Base-by-base conservation (phyloP, 1,140 invertebrate genomes). In the Physella acuta region DNA sequence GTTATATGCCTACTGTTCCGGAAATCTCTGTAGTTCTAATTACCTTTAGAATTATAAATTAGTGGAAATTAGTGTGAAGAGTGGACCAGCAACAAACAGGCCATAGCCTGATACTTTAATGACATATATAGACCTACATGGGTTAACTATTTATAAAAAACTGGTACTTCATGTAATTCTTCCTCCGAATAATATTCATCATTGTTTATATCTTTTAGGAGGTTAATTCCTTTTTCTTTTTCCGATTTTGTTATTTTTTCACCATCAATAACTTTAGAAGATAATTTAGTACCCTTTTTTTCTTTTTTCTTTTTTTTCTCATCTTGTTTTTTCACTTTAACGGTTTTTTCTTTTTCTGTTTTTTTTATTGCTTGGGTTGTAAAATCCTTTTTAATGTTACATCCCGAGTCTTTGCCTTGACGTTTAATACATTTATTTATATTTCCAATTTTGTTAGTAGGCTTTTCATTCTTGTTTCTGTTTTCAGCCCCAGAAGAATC, bases 101-200 rank as follows among this genome's bases (percentile, higher is more conserved):
- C n/a, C n/a, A n/a, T n/a, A n/a, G n/a, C n/a, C n/a, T n/a, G n/a
- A n/a, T n/a, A n/a, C n/a, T n/a, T n/a, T n/a, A n/a, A n/a, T n/a
- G n/a, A n/a, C n/a, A n/a, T n/a, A n/a, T n/a, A n/a, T n/a, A n/a
- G n/a, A n/a, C n/a, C n/a, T n/a, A n/a, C n/a, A n/a, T n/a, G n/a
- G n/a, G n/a, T n/a, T n/a, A n/a, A n/a, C 49, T 37, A 59, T 34
- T 62, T 56, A 53, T 71, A 70, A 31, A 39, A 70, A 3, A 72
- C 52, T 20, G 68, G 71, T 16, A 73, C 66, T 52, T 73, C 72
- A 33, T 68, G 68, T 8, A 73, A 34, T 68, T 76, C 75, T 39
- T 73, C 75, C n/a, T 53, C 71, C 17, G 34, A 30, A 44, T 58
- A 36, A 17, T 72, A 61, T 17, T 71, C 70, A 4, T 74, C 73